Percentiles rank a stretch among this genome's conserved stretches.
Conservation (phyloP, 2,888 invertebrate genomes). For the Hirudinaria manillensis region DNA sequence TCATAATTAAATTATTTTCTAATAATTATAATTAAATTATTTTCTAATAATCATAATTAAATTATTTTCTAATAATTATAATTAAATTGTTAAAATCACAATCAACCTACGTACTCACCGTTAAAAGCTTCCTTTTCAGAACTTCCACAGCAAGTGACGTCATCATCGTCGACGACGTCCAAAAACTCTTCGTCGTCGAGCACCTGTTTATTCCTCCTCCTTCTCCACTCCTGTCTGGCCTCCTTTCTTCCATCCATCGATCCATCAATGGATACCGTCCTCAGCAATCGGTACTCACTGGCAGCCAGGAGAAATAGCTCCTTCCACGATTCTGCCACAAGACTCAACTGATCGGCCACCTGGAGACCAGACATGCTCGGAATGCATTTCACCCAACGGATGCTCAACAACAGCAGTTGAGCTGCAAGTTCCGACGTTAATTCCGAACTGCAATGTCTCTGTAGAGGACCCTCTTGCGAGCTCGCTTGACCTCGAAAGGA, state of each 20-base stretch:
- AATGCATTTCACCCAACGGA: conserved; percentile 6
- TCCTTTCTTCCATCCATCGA: background rate
- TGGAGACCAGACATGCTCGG: background rate
- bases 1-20: too few species aligned
- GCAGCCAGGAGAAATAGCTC: conserved; percentile 8
- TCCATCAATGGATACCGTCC: background rate
- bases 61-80: too few species aligned
- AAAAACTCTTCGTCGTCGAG: background rate
- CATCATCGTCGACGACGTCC: conserved; percentile 7
- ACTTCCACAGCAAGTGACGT: background rate
- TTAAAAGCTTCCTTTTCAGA: too few species aligned
- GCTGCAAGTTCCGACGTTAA: conserved; percentile 10
- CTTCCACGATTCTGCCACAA: conserved; percentile 15
- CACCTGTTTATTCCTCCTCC: background rate
- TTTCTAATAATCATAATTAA: too few species aligned
- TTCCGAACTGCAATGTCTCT: background rate
- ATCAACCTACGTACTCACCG: too few species aligned
- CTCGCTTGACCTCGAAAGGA: background rate
- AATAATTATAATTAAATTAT: too few species aligned
- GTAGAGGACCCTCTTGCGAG: background rate
- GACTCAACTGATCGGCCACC: conserved; percentile 15
- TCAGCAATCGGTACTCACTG: conserved; percentile 1
- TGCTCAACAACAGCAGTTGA: conserved; percentile 3
- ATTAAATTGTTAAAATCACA: too few species aligned
- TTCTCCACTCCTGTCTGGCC: background rate